Percentiles rank a stretch among this genome's conserved stretches.
These are phyloP conservation scores for Brachymystax lenok DNA, from an alignment of 2,797 vertebrate genomes.

Conservation along the genomic window DNA sequence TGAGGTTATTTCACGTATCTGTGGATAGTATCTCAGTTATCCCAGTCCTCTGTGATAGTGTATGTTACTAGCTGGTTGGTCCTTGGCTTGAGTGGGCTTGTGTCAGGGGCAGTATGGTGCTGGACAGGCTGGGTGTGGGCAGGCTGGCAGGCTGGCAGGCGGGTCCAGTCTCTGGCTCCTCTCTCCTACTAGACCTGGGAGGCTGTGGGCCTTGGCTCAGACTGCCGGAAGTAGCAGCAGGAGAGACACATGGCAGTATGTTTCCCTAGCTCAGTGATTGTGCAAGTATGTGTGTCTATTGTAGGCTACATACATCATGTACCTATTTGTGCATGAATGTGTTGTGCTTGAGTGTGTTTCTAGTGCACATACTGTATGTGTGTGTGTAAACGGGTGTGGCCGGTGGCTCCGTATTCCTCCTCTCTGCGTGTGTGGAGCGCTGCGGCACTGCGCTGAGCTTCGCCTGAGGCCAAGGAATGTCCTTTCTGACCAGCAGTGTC, in stretches of 20 bases:
- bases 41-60: constrained; percentile 22
- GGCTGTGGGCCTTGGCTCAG: constrained; percentile 47
- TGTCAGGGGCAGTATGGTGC: constrained; percentile 56
- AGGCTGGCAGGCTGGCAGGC: constrained; percentile 31
- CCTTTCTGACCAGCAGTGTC: constrained; percentile 59
- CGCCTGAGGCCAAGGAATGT: constrained; percentile 74
- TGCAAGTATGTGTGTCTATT: constrained; percentile 14
- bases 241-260: constrained; percentile 39
- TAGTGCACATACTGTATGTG: not conserved
- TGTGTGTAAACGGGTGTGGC: constrained; percentile 36
- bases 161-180: constrained; percentile 57
- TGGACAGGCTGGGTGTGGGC: constrained; percentile 41
- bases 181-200: constrained; percentile 53
- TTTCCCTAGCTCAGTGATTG: constrained; percentile 30
- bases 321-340: too few species aligned
- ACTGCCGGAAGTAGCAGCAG: constrained; percentile 63
- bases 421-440: constrained; percentile 38
- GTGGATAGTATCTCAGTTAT: not conserved
- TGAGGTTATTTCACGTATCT: not conserved
- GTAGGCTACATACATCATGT: too few species aligned
- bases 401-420: not conserved
- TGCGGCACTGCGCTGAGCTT: constrained; percentile 54
- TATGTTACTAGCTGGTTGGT: constrained; percentile 34
- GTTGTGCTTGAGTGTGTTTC: too few species aligned
- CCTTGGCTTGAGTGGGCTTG: constrained; percentile 54